Base-by-base conservation (phyloP, 2,888 invertebrate genomes). In the Drosophila bunnanda region DNA sequence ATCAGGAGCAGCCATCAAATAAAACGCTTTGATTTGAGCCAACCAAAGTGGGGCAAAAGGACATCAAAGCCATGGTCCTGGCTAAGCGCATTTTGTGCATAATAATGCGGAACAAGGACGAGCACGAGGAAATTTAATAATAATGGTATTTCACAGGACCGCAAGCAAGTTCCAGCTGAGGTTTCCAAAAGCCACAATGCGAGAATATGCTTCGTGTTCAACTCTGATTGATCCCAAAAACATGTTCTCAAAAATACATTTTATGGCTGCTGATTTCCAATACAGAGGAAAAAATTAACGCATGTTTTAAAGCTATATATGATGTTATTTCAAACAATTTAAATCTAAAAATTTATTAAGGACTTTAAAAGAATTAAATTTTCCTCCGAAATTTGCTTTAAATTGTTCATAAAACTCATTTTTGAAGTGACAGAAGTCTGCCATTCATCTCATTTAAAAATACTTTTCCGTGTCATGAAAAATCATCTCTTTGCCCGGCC, bases 1-100 rank as follows among this genome's bases (percentile, higher is more conserved):
- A 83, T 82, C 83, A 79, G 76, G 66, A 65, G 72, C 72, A 68
- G 54, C 55, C 54, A 70, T 61, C 80, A 79, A 81, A 85, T 76
- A 80, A 83, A 88, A 62, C 58, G 78, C 86, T 80, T 88, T 88
- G 86, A 83, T 88, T 88, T 66, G 56, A 70, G 38, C 44, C 28
- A 64, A 5, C 50, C 34, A 61, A 54, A 68, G 73, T 69, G 36
- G 50, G 46, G 41, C 38, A 70, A 73, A 71, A 54, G 82, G 66
- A 85, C 86, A 88, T 85, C 88, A 83, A 83, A 83, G 88, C 66
- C 59, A 44, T 48, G 59, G 77, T 70, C 30, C 79, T 69, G 56
- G 62, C 62, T 76, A 69, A 72, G 78, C 76, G 73, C 78, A 82
- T 76, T 75, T 78, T 78, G 58, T 88, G 83, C 83, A 86, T 86